Evolutionary conservation across 2,888 invertebrate genomes (phyloP), one percentile per base, ranked within the genome.

Genomic region (Chloroclystis v-ata): DNA sequence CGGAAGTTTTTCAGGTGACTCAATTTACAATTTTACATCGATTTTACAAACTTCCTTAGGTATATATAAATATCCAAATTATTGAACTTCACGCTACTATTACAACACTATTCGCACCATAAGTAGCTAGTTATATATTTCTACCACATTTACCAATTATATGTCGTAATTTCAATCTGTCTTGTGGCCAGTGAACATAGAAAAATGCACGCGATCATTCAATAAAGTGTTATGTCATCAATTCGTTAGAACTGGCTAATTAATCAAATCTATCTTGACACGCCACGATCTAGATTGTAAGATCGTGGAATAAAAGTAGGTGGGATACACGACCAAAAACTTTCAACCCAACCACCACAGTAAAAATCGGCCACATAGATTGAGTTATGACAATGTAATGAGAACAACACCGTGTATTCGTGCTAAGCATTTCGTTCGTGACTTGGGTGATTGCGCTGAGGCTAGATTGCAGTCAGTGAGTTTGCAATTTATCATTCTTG

Each of bases 231-330:
- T 56, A 56, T 59, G 54, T 59, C 56, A 59, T 59, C 58, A 45
- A 42, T 49, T 52, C 30, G 51, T 52, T 53, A 59, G 41, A 56
- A 52, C 54, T 33, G 42, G 54, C 37, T 59, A 59, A 59, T 59
- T 59, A 59, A 59, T 59, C 58, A 59, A 59, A 56, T 59, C 37
- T 50, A 50, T 51, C 52, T 54, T 53, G 58, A 59, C 58, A 54
- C 49, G 56, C 50, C 53, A 50, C 51, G 56, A 52, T 56, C 58
- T 51, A 56, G 56, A 53, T 56, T 44, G 40, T 39, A 9, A 39
- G 41, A 48, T 56, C 56, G 54, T 54, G 56, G 48, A 56, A 52
- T 48, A 51, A 49, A 56, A 48, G 45, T 56, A 46, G 50, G 47
- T 48, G 10, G 20, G 35, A 35, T 11, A 35, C 35, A 35, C 16